Conservation (phyloP, 1,140 invertebrate species). For the Propsilocerus akamusi region DNA sequence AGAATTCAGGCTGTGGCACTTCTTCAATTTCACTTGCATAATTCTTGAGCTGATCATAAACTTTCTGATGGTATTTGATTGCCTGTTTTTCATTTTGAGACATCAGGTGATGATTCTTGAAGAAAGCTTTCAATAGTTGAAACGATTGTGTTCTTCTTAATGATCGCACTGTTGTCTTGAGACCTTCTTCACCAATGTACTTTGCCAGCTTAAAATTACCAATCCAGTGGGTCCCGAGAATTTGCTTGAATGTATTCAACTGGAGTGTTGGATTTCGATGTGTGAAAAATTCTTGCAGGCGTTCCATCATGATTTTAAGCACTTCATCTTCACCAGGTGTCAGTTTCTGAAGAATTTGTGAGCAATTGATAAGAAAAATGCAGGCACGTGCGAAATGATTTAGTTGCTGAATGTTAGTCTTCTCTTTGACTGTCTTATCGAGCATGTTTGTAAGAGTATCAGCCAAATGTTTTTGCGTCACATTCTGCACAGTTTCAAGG, state of each 20-base stretch:
- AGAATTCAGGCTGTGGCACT: slow-evolving; percentile 10
- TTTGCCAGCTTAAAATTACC: slow-evolving; percentile 8
- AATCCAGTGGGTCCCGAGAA: slow-evolving; percentile 9
- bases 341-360: background rate
- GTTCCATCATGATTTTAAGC: slow-evolving; percentile 6
- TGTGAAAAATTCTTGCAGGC: slow-evolving; percentile 9
- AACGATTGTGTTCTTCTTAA: slow-evolving; percentile 32
- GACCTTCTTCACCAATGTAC: slow-evolving; percentile 11
- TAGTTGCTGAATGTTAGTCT: slow-evolving; percentile 8
- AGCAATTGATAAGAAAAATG: slow-evolving; percentile 6
- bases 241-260: slow-evolving; percentile 8
- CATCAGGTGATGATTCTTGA: slow-evolving; percentile 22
- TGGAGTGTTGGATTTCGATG: slow-evolving; percentile 10
- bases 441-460: slow-evolving; percentile 24
- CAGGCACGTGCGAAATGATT: slow-evolving; percentile 9
- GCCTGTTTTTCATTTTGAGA: slow-evolving; percentile 2
- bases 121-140: slow-evolving; percentile 31
- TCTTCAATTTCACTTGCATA: background rate
- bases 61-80: slow-evolving; percentile 6
- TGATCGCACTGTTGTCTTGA: slow-evolving; percentile 26
- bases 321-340: slow-evolving; percentile 5
- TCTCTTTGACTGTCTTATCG: slow-evolving; percentile 8
- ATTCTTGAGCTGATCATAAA: slow-evolving; percentile 8
- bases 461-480: slow-evolving; percentile 33
- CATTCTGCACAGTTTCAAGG: slow-evolving; percentile 30